Evolutionary conservation across 1,140 invertebrate species (phyloP), one percentile per base, ranked within the genome.

Genomic region (Caenorhabditis briggsae): DNA sequence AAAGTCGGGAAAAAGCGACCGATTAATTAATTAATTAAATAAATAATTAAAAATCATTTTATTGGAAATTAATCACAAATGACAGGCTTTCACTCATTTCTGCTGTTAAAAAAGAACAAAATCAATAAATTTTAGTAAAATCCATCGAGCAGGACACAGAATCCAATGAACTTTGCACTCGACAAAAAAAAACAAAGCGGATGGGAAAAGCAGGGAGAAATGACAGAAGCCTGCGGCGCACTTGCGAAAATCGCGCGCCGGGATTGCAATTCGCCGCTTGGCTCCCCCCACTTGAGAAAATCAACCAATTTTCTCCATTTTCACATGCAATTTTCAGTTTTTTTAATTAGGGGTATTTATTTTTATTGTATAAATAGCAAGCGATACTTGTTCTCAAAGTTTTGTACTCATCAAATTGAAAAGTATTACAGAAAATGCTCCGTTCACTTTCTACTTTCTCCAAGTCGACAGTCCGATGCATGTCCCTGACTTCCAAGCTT

Each of bases 401-500:
- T 33, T 23, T 41, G 33, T 55, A 7, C 33, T 48, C 7, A 83
- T 58, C 8, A 11, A 9, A 18, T 43, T 14, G 41, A 2, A 14
- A 9, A 83, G 41, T 12, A 59, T 58, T 83, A 11, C 23, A 64
- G 46, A 64, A 64, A 25, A 85, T 85, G 84, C 65, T 85, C 33
- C 61, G 84, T 14, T 55, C 46, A n/a, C 61, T 85, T n/a, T 55
- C 84, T n/a, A 18, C 25, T 8, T 25, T 85, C 50, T 65, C 61
- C 23, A 48, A 65, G n/a, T 55, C 84, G 8, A 23, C 65, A 25
- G 65, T 56, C 18, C 64, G 84, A n/a, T 55, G 65, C 25, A 70
- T 85, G 61, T 70, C 84, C 11, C 14, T 74, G 12, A 55, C 64
- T 8, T 16, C 59, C 48, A 55, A 23, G 12, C 23, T 50, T 6